These are phyloP conservation scores for Drosophila sordidapex DNA, from an alignment of 2,888 invertebrate species.

Conservation along the genomic window DNA sequence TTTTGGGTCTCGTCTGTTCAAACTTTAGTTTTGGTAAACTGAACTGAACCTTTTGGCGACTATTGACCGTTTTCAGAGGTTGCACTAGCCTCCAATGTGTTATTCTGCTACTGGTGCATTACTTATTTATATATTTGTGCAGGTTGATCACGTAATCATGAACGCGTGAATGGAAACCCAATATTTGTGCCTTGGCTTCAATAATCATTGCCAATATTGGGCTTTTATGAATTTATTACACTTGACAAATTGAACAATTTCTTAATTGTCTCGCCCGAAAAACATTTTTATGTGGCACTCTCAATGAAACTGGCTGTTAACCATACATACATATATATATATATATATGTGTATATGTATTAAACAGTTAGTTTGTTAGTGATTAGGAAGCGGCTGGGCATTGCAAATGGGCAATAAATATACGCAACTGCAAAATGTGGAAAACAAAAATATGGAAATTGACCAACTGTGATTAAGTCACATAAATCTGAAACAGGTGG, in stretches of 20 bases:
- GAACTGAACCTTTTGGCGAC: constrained; percentile 4
- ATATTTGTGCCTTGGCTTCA: constrained; percentile 60
- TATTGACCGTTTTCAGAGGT: constrained; percentile 4
- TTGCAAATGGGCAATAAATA: not conserved
- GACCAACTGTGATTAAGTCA: not conserved
- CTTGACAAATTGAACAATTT: constrained; percentile 51
- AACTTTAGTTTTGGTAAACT: not conserved
- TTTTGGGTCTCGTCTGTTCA: constrained; percentile 8
- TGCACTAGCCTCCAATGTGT: constrained; percentile 25
- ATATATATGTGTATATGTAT: constrained; percentile 8
- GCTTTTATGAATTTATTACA: constrained; percentile 70
- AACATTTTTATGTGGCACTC: constrained; percentile 24
- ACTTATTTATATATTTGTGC: constrained; percentile 25
- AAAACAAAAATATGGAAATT: not conserved
- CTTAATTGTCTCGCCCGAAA: constrained; percentile 42
- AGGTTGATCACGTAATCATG: constrained; percentile 50
- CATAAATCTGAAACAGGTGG: not conserved
- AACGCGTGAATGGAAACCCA: constrained; percentile 23
- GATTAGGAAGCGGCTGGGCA: not conserved
- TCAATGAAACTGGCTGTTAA: constrained; percentile 49
- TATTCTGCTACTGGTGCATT: not conserved
- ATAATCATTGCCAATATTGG: constrained; percentile 77
- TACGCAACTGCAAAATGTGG: not conserved
- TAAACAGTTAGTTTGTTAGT: constrained; percentile 3
- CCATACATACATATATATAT: constrained; percentile 32